Conservation (phyloP, 2,113 vertebrate genomes). For the Neodontobutis hainanensis region DNA sequence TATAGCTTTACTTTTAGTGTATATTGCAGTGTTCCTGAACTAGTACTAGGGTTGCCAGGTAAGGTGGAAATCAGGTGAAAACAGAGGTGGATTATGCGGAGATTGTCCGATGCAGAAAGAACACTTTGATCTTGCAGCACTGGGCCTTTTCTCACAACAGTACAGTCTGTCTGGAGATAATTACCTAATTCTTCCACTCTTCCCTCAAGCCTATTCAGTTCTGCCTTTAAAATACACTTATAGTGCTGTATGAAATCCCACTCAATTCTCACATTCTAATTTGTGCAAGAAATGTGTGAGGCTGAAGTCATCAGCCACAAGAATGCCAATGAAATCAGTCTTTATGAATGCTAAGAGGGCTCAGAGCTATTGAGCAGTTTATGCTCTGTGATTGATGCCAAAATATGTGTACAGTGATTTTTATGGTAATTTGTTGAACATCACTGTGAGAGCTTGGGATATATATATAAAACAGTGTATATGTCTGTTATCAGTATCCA, state of each 20-base stretch:
- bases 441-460: constrained; percentile 53
- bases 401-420: constrained; percentile 67
- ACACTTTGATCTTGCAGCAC: constrained; percentile 41
- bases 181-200: constrained; percentile 58
- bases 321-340: constrained; percentile 60
- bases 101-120: constrained; percentile 25
- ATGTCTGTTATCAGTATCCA: constrained; percentile 51
- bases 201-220: constrained; percentile 62
- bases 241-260: constrained; percentile 57
- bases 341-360: constrained; percentile 57
- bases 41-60: constrained; percentile 41
- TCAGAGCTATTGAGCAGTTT: constrained; percentile 66
- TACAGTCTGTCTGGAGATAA: constrained; percentile 59
- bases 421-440: constrained; percentile 68
- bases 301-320: constrained; percentile 63
- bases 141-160: constrained; percentile 39
- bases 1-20: background rate
- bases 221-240: constrained; percentile 65
- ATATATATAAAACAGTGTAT: constrained; percentile 50
- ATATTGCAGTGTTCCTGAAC: constrained; percentile 10
- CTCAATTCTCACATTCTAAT: constrained; percentile 66
- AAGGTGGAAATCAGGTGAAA: constrained; percentile 41
- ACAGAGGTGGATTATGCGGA: constrained; percentile 36
- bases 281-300: constrained; percentile 50
- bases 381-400: constrained; percentile 62